phyloP scores from a whole-genome alignment of 2,888 invertebrate genomes.

The Callyntrura sp. region DNA sequence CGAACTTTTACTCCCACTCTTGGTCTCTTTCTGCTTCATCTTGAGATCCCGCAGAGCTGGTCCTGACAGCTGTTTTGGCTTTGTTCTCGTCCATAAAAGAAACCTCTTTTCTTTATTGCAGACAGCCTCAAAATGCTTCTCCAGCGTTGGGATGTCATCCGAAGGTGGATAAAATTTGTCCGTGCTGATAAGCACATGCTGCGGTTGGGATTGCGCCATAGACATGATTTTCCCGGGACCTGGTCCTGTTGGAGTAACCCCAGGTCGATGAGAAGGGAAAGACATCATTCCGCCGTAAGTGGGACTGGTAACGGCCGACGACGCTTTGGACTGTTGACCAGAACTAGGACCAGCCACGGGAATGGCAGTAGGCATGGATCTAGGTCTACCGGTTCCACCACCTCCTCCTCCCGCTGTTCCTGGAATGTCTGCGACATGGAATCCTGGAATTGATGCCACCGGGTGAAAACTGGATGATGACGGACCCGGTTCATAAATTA shows the following conservation, averaged over 20 bases:
- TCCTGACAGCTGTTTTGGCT: constrained; percentile 79
- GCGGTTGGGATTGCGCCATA: constrained; percentile 21
- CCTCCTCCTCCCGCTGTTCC: constrained; percentile 65
- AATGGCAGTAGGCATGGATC: constrained; percentile 59
- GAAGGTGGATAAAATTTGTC: constrained; percentile 69
- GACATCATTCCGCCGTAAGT: constrained; percentile 72
- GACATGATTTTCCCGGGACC: constrained; percentile 68
- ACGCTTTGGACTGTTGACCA: constrained; percentile 70
- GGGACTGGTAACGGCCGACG: constrained; percentile 71
- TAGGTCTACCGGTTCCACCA: constrained; percentile 55
- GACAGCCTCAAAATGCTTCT: constrained; percentile 93
- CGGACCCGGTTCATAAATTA: constrained; percentile 14
- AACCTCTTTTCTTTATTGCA: constrained; percentile 92
- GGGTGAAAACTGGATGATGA: constrained; percentile 48
- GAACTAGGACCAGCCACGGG: constrained; percentile 68
- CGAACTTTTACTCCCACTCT: not conserved
- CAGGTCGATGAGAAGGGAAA: constrained; percentile 75
- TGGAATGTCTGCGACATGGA: constrained; percentile 74
- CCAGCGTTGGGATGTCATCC: constrained; percentile 93
- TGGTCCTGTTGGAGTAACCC: constrained; percentile 76
- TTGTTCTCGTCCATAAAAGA: constrained; percentile 89
- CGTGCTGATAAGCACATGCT: constrained; percentile 38
- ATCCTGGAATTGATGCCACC: constrained; percentile 37
- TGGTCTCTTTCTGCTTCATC: constrained; percentile 63
- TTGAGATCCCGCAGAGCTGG: constrained; percentile 81